Conservation (phyloP, 2,797 vertebrate genomes). For the Eospalax fontanierii region DNA sequence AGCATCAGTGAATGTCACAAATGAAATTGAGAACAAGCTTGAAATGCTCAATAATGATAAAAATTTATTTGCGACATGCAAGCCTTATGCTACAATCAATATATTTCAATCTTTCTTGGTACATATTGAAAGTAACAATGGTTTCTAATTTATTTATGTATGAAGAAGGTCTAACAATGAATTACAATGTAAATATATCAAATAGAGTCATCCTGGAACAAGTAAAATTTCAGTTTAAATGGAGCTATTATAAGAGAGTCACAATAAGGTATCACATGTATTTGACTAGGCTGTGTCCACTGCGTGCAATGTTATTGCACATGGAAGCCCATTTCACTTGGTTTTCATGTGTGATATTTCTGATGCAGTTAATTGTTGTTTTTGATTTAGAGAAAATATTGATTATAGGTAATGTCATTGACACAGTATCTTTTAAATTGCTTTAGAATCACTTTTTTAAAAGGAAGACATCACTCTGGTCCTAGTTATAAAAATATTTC, state of each 20-base stretch:
- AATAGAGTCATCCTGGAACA: neutral
- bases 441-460: neutral
- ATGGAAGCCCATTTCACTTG: neutral
- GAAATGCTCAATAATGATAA: neutral
- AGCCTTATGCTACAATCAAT: neutral
- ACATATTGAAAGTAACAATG: neutral
- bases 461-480: accelerated
- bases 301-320: neutral
- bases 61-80: neutral
- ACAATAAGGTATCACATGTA: neutral
- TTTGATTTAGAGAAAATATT: neutral
- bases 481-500: neutral
- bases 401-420: neutral
- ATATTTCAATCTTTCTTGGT: neutral
- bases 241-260: neutral
- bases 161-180: neutral
- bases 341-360: neutral
- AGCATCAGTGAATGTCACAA: neutral
- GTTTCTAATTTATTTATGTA: neutral
- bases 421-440: neutral
- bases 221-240: neutral
- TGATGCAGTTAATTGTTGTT: neutral
- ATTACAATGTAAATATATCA: neutral
- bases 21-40: neutral
- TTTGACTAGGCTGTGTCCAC: neutral